Conservation (phyloP, 2,888 invertebrate species). For the Rhynchonema sp. region DNA sequence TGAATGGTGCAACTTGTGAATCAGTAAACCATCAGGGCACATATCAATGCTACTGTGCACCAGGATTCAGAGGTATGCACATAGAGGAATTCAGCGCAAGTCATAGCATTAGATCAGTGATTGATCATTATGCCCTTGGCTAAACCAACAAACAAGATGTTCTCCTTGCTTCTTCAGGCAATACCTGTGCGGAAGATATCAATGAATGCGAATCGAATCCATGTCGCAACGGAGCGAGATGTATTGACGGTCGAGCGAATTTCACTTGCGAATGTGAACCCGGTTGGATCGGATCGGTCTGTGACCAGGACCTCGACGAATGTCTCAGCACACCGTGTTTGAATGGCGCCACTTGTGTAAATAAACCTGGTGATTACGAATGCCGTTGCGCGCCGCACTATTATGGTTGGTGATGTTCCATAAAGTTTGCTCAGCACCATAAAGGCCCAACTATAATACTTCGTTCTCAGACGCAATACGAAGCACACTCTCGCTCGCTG, state of each 20-base stretch:
- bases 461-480: no score
- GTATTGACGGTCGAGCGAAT: neutral
- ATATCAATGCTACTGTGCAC: neutral
- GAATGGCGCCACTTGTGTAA: neutral
- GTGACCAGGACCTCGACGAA: conserved; percentile 18
- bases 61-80: neutral
- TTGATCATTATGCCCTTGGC: no score
- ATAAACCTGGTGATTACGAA: neutral
- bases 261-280: neutral
- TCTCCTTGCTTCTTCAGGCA: no score
- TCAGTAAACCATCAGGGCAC: neutral
- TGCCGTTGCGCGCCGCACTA: neutral
- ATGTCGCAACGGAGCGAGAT: neutral
- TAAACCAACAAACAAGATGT: no score
- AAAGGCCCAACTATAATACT: no score
- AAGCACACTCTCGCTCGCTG: no score
- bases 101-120: no score
- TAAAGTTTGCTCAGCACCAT: no score
- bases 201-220: neutral
- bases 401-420: neutral
- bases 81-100: no score
- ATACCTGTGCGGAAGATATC: neutral
- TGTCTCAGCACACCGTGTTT: conserved; percentile 44
- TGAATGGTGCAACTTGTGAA: neutral
- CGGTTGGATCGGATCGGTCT: neutral